Evolutionary conservation across 2,888 invertebrate species (phyloP), one percentile per base, ranked within the genome.

Genomic region (Cryptocheilus praepositus): DNA sequence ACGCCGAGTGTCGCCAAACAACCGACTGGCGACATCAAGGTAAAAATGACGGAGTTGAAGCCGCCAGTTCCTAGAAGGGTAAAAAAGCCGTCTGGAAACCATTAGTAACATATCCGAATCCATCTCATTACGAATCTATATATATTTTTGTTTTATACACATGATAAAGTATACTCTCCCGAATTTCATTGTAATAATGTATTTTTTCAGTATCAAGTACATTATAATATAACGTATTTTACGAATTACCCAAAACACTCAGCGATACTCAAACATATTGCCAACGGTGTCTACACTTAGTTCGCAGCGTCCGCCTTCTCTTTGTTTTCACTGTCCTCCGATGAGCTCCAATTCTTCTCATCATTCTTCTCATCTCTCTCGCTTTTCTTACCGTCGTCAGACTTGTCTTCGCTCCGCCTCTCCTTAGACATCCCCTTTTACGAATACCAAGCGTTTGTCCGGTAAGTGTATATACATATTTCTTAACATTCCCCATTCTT

Each of bases 341-440:
- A 81, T 21, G 78, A 73, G 57, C 70, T 77, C 54, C 79, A 76
- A 45, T 74, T 79, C 19, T 85, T 85, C 4, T 85, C 86, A 0
- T 85, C 85, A 7, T 79, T 78, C 44, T 80, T 81, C 18, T 85
- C 83, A 13, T 85, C 85, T 28, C 81, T 80, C 44, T 89, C 88
- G 28, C 76, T 83, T 15, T 85, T 81, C 71, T 88, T 89, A 13
- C 89, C 88, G 73, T 83, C 87, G 11, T 36, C 84, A 28, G 73
- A 79, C 73, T 83, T 84, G 18, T 84, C 84, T 55, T 82, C 85
- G 51, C 87, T 86, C 52, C 71, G 83, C 55, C 77, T 83, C 16
- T 79, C 83, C 73, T 84, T 84, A n/a, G 73, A 76, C 13, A 69
- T 63, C 43, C 44, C 52, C 5, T 36, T 73, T 61, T 79, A 75